These are phyloP conservation scores for Mergus octosetaceus DNA, from an alignment of 2,797 vertebrate genomes.

Conservation along the genomic window DNA sequence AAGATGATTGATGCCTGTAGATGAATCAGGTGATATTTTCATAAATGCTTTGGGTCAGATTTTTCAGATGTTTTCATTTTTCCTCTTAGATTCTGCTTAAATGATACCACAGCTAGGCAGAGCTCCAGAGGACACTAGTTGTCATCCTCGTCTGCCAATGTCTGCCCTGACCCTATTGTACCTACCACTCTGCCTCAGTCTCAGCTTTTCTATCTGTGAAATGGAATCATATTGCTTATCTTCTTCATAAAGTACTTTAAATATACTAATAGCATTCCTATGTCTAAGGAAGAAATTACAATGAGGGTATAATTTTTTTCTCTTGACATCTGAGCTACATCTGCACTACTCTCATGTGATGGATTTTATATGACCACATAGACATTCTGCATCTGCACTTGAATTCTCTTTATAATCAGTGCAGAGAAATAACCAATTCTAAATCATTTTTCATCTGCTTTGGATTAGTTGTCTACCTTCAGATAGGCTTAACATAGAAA, in stretches of 20 bases:
- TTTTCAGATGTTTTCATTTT: not conserved
- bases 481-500: not conserved
- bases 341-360: not conserved
- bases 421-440: not conserved
- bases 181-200: not conserved
- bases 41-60: not conserved
- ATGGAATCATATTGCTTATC: not conserved
- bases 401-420: not conserved
- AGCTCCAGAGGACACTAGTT: not conserved
- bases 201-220: not conserved
- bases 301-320: not conserved
- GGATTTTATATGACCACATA: not conserved
- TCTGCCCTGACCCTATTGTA: not conserved
- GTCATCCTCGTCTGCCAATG: not conserved
- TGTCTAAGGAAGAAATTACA: not conserved
- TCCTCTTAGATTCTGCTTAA: not conserved
- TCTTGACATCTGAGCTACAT: not conserved
- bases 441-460: not conserved
- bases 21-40: not conserved
- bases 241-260: not conserved
- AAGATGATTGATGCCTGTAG: not conserved
- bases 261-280: not conserved
- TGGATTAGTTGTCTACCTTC: not conserved
- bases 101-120: not conserved
- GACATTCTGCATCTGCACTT: not conserved